These are phyloP conservation scores for Esox masquinongy DNA, from an alignment of 2,797 vertebrate genomes.

Conservation along the genomic window DNA sequence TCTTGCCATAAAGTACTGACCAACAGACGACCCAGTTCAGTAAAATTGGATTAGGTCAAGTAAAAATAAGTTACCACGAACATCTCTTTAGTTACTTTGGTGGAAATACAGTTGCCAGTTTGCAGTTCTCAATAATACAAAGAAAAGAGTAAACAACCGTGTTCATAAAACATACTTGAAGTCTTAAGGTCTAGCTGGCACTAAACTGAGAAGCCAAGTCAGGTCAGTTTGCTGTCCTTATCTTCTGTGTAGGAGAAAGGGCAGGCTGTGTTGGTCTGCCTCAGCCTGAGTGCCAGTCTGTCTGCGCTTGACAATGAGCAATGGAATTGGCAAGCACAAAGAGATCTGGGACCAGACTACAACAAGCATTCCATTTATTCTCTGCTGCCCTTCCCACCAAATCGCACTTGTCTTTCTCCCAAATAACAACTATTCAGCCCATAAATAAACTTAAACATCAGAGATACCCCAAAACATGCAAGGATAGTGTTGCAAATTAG, in stretches of 20 bases:
- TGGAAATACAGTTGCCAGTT: slow-evolving; percentile 58
- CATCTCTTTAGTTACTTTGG: slow-evolving; percentile 5
- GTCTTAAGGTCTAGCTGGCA: slow-evolving; percentile 34
- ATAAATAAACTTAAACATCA: background rate
- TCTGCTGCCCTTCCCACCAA: background rate
- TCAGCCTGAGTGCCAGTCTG: background rate
- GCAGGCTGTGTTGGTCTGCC: too few species aligned
- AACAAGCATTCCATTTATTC: background rate
- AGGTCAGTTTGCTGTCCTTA: background rate
- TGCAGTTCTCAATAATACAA: slow-evolving; percentile 61
- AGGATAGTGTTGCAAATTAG: background rate
- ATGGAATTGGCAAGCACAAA: background rate
- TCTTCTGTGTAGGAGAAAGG: background rate
- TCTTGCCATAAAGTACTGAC: background rate
- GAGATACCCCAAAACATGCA: background rate
- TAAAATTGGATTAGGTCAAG: background rate
- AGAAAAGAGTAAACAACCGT: slow-evolving; percentile 48
- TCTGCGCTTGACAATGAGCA: background rate
- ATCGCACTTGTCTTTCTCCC: background rate
- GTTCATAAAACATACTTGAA: slow-evolving; percentile 61
- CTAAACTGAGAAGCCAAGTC: slow-evolving; percentile 16
- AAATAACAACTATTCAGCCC: background rate
- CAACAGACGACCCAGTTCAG: background rate
- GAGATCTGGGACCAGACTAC: slow-evolving; percentile 21
- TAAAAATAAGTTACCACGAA: background rate